Percentiles rank a stretch among this genome's conserved stretches.
Evolutionary conservation across 2,888 invertebrate genomes (phyloP).

Genomic region (Lasioglossum lativentre): DNA sequence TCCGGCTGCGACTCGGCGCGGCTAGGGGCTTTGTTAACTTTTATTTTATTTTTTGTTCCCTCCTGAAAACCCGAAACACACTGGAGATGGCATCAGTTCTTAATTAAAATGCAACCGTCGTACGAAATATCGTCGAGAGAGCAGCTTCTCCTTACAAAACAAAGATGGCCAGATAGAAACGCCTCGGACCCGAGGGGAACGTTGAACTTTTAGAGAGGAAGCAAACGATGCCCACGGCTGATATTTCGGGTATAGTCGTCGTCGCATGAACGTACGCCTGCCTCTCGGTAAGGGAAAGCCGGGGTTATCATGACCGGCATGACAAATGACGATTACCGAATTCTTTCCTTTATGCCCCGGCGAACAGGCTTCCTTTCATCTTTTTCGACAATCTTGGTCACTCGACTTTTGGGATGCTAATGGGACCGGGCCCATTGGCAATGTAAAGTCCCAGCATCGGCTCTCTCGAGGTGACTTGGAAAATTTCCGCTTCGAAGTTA

Average conservation of each 20-base stretch:
- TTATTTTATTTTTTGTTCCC: conserved; percentile 12
- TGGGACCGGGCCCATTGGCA: not conserved
- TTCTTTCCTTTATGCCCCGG: conserved; percentile 45
- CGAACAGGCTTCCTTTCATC: conserved; percentile 48
- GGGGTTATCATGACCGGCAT: conserved; percentile 58
- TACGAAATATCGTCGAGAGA: conserved; percentile 61
- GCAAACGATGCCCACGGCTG: conserved; percentile 48
- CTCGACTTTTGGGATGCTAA: conserved; percentile 34
- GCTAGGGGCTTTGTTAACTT: conserved; percentile 44
- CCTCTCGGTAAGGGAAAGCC: conserved; percentile 41
- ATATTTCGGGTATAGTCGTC: conserved; percentile 36
- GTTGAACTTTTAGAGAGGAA: conserved; percentile 40
- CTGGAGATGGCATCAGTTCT: conserved; percentile 56
- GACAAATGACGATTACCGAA: conserved; percentile 55
- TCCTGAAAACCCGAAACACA: conserved; percentile 23
- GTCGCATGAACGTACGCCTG: conserved; percentile 28
- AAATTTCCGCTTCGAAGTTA: not conserved
- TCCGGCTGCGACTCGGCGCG: conserved; percentile 1
- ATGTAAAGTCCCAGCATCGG: not conserved
- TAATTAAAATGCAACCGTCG: conserved; percentile 64
- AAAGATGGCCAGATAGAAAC: conserved; percentile 58
- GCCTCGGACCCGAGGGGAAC: conserved; percentile 20
- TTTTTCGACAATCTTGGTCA: conserved; percentile 38
- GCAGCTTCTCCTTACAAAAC: conserved; percentile 28
- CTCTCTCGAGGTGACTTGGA: not conserved